A percentile compares a stretch with the other conserved stretches of the same genome.
Evolutionary conservation across 2,113 vertebrate genomes (phyloP).

Genomic region (Stomatorhinus ivindoensis): DNA sequence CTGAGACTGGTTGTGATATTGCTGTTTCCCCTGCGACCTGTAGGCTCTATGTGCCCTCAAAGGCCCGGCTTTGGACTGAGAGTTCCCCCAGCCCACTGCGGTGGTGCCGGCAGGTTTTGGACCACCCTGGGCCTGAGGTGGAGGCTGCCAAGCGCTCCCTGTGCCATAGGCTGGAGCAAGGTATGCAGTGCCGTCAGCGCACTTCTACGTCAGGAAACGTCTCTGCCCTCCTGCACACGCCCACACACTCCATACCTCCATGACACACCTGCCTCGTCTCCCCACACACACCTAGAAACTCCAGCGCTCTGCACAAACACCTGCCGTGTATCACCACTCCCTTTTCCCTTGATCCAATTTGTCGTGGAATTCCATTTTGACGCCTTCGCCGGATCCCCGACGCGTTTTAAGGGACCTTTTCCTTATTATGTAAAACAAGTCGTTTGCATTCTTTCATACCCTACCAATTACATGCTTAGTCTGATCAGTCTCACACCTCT

Average conservation of each 20-base stretch:
- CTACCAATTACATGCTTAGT: not conserved
- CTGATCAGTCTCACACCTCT: slow-evolving; percentile 7
- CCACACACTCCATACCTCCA: not conserved
- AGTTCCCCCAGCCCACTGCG: slow-evolving; percentile 71
- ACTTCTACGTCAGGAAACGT: not conserved
- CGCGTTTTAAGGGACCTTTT: not conserved
- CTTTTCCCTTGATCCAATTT: not conserved
- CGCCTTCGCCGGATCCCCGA: not conserved
- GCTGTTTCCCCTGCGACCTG: slow-evolving; percentile 24
- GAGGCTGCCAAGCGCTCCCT: slow-evolving; percentile 86
- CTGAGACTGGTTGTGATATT: not conserved
- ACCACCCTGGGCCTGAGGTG: slow-evolving; percentile 84
- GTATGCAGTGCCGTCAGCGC: slow-evolving; percentile 49
- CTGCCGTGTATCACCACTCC: not conserved
- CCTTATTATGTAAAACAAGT: not conserved
- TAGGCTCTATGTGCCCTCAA: slow-evolving; percentile 83
- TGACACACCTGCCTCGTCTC: not conserved
- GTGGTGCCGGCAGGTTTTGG: slow-evolving; percentile 90
- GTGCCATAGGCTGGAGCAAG: slow-evolving; percentile 90
- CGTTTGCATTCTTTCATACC: not conserved
- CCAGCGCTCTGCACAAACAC: not conserved
- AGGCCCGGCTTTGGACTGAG: slow-evolving; percentile 62
- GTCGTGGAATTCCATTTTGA: not conserved
- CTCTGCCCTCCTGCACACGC: not conserved
- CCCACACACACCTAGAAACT: not conserved